Evolutionary conservation across 2,888 invertebrate species (phyloP).

Genomic region (Sericinus montela): DNA sequence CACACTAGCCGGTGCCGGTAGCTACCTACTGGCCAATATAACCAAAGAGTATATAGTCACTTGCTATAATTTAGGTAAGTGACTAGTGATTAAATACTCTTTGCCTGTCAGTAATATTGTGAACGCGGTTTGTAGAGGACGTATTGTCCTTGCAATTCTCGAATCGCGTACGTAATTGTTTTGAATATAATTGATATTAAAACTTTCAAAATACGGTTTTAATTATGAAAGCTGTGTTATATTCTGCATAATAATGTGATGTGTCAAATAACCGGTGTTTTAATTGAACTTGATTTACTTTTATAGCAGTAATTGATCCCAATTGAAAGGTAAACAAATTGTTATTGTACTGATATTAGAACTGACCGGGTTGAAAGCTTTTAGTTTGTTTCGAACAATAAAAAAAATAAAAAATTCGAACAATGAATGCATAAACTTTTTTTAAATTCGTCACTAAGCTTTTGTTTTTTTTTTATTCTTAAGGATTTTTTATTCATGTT

Average conservation of each 20-base stretch:
- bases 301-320: conserved; percentile 4
- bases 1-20: too few species aligned
- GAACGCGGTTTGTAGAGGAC: conserved; percentile 3
- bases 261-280: neutral
- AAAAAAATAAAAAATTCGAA: too few species aligned
- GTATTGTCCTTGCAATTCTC: neutral
- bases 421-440: too few species aligned
- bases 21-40: neutral
- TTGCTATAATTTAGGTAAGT: too few species aligned
- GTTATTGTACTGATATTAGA: neutral
- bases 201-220: too few species aligned
- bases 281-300: conserved; percentile 5
- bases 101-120: conserved; percentile 10
- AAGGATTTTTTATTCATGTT: too few species aligned
- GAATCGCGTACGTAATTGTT: neutral
- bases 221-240: neutral
- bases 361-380: too few species aligned
- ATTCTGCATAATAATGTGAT: conserved; percentile 3
- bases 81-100: too few species aligned
- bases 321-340: conserved; percentile 14
- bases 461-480: too few species aligned
- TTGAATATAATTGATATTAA: neutral
- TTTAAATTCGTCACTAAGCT: too few species aligned
- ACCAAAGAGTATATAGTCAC: too few species aligned
- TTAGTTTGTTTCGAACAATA: too few species aligned